Conservation (phyloP, 2,888 invertebrate species). For the Cecidostiba fungosa region DNA sequence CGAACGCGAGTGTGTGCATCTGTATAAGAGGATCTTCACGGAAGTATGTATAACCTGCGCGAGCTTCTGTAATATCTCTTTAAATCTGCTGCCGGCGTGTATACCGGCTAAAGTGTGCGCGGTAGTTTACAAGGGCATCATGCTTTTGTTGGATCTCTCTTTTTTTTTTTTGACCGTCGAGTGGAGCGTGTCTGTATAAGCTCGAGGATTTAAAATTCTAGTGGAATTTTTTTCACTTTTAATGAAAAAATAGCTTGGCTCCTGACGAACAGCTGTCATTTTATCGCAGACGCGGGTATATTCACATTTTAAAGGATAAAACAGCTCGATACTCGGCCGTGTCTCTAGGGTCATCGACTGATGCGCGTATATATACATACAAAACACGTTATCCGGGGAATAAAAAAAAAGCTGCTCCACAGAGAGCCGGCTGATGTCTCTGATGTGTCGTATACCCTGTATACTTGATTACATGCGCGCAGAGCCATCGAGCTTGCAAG, state of each 20-base stretch:
- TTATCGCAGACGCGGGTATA: too few species aligned
- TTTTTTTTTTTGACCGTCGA: neutral
- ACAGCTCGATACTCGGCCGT: too few species aligned
- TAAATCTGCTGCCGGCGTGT: neutral
- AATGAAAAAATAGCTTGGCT: neutral
- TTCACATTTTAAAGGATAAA: too few species aligned
- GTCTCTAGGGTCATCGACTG: slow-evolving; percentile 46
- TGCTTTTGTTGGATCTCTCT: neutral
- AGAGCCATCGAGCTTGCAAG: slow-evolving; percentile 32
- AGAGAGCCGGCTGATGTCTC: neutral
- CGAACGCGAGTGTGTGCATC: neutral
- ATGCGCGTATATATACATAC: neutral
- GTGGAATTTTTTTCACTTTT: neutral
- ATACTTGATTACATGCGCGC: slow-evolving; percentile 40
- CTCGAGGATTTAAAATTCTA: neutral
- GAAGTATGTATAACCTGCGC: neutral
- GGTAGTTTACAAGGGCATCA: neutral
- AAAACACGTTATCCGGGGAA: too few species aligned
- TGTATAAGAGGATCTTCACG: neutral
- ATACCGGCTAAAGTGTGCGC: neutral
- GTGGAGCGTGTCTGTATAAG: neutral
- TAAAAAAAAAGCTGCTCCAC: too few species aligned
- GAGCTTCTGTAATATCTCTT: slow-evolving; percentile 24
- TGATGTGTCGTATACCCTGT: neutral
- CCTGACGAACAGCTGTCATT: too few species aligned